Conservation (phyloP, 2,113 vertebrate genomes). For the Leucosticte australis region DNA sequence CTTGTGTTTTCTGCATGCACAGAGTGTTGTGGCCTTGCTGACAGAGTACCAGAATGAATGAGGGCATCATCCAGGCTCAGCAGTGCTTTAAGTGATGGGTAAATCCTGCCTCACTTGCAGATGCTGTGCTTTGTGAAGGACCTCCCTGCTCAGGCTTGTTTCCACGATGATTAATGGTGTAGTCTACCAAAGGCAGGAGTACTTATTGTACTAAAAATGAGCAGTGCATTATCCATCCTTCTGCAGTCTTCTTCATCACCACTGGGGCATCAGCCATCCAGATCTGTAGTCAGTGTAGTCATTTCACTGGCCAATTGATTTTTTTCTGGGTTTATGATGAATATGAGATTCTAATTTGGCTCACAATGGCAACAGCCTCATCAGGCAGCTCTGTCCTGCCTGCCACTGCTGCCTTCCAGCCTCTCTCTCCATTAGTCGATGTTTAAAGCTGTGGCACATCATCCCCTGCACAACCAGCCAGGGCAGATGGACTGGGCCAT, state of each 20-base stretch:
- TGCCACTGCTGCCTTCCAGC: background rate
- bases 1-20: background rate
- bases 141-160: background rate
- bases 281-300: background rate
- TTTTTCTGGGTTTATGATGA: background rate
- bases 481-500: background rate
- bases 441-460: background rate
- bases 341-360: background rate
- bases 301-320: background rate
- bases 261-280: background rate
- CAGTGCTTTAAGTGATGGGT: background rate
- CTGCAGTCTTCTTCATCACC: background rate
- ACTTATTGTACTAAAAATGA: background rate
- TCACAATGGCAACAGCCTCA: background rate
- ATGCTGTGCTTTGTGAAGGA: background rate
- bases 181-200: background rate
- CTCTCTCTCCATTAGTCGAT: background rate
- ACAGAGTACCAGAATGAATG: background rate
- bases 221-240: background rate
- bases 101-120: background rate
- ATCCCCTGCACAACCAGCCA: background rate
- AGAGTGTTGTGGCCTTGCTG: rapidly evolving
- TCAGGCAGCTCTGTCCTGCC: background rate
- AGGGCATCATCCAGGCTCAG: background rate
- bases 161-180: background rate